phyloP scores from a whole-genome alignment of 2,888 invertebrate species.

The Heteropelma amictum region DNA sequence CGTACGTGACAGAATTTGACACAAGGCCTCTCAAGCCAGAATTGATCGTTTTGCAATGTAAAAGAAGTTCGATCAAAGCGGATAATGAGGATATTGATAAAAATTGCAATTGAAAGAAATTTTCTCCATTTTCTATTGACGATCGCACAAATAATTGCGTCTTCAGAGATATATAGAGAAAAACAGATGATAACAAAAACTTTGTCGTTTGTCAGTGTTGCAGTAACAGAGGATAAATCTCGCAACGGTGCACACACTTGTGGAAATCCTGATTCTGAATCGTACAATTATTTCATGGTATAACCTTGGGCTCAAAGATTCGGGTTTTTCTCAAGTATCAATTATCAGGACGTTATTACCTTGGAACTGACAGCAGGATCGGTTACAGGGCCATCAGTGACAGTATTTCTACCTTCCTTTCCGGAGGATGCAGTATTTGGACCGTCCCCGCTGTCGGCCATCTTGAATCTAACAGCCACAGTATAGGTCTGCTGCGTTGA shows the following conservation, averaged over 20 bases:
- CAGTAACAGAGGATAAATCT: constrained; percentile 34
- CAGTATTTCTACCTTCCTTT: constrained; percentile 75
- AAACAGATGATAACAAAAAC: background rate
- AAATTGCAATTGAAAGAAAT: background rate
- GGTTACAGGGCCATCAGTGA: constrained; percentile 87
- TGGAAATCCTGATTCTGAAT: constrained; percentile 33
- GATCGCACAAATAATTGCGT: background rate
- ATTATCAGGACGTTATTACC: constrained; percentile 72
- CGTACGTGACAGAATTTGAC: constrained; percentile 54
- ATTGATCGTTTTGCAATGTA: constrained; percentile 12
- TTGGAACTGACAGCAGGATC: constrained; percentile 85
- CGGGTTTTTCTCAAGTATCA: background rate
- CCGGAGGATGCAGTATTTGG: constrained; percentile 69
- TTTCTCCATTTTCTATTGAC: background rate
- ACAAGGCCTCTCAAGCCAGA: constrained; percentile 43
- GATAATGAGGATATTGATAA: background rate
- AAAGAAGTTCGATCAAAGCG: constrained; percentile 2
- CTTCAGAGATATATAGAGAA: background rate
- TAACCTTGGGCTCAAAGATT: background rate
- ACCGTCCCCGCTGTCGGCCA: constrained; percentile 75
- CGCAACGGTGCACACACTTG: constrained; percentile 1
- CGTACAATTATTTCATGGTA: background rate
- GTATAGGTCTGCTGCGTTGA: too few relatives aligned
- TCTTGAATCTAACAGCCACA: constrained; percentile 66
- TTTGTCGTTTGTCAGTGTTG: background rate